phyloP scores from a whole-genome alignment of 2,888 invertebrate species.

The Blera fallax region DNA sequence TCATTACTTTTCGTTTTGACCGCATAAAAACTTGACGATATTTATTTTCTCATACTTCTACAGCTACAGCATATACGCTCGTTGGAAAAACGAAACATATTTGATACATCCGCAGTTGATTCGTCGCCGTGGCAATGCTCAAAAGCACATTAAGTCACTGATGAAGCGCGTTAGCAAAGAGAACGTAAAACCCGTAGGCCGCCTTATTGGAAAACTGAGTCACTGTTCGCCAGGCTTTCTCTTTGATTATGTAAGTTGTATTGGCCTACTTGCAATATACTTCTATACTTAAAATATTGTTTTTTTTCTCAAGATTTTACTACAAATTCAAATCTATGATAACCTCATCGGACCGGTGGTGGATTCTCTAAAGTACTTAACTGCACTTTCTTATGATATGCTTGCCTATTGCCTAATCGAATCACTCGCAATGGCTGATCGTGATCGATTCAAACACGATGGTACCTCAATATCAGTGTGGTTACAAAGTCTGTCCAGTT shows the following conservation, averaged over 20 bases:
- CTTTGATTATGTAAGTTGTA: conserved; percentile 92
- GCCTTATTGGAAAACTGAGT: conserved; percentile 97
- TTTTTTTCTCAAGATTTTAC: conserved; percentile 83
- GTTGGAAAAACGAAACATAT: conserved; percentile 97
- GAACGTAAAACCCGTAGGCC: conserved; percentile 97
- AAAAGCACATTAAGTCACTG: conserved; percentile 96
- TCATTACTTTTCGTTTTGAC: no score
- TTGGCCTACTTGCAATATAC: neutral
- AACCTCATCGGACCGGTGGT: conserved; percentile 98
- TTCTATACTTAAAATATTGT: neutral
- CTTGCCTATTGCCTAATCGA: conserved; percentile 97
- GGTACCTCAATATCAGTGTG: conserved; percentile 96
- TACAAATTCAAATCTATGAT: conserved; percentile 95
- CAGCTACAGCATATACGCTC: conserved; percentile 93
- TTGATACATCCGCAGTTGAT: conserved; percentile 92
- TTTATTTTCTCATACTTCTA: conserved; percentile 25
- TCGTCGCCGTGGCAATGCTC: conserved; percentile 91
- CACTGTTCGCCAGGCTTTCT: conserved; percentile 97
- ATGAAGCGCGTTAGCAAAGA: conserved; percentile 99
- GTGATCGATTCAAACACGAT: conserved; percentile 91
- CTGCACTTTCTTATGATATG: conserved; percentile 96
- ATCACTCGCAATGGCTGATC: conserved; percentile 90
- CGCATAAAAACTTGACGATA: neutral
- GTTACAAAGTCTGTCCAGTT: conserved; percentile 96
- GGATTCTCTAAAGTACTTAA: conserved; percentile 97